These are phyloP conservation scores for Eristalis arbustorum DNA, from an alignment of 2,888 invertebrate species.

Conservation along the genomic window DNA sequence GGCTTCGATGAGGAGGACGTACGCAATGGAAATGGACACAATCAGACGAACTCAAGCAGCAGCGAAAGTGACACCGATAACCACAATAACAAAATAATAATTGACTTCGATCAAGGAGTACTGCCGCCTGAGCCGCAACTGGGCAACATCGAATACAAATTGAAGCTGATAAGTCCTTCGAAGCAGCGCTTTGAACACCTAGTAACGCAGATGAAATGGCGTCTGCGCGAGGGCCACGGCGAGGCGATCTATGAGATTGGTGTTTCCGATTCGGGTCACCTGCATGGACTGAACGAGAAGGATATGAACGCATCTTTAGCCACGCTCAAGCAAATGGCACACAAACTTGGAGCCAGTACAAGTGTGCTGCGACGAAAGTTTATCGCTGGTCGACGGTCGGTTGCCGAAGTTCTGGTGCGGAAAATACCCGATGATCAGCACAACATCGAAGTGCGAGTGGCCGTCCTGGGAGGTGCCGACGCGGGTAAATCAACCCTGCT, in stretches of 20 bases:
- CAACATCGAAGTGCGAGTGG: conserved; percentile 93
- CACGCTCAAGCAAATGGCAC: conserved; percentile 94
- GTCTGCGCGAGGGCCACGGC: conserved; percentile 96
- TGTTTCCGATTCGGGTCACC: conserved; percentile 92
- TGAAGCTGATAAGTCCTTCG: conserved; percentile 95
- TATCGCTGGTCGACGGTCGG: conserved; percentile 82
- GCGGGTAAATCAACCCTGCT: conserved; percentile 98
- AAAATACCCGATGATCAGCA: conserved; percentile 94
- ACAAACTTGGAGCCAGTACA: conserved; percentile 90
- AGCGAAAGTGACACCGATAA: conserved; percentile 73
- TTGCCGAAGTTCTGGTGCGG: conserved; percentile 93
- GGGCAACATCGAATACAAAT: conserved; percentile 97
- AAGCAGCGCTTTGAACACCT: conserved; percentile 96
- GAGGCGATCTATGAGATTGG: conserved; percentile 99
- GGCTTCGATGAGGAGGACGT: conserved; percentile 76
- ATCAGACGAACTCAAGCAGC: conserved; percentile 71
- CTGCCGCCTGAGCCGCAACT: conserved; percentile 96
- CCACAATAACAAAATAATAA: conserved; percentile 76
- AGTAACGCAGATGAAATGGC: conserved; percentile 99
- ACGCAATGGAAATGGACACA: conserved; percentile 60
- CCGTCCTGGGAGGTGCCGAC: conserved; percentile 96
- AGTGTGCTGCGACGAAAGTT: conserved; percentile 86
- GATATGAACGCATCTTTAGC: conserved; percentile 93
- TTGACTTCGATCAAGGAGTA: conserved; percentile 83
- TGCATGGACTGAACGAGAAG: conserved; percentile 90